A percentile compares a stretch with the other conserved stretches of the same genome.
These are phyloP conservation scores for Crematogaster levior DNA, from an alignment of 2,888 invertebrate genomes.

Conservation along the genomic window DNA sequence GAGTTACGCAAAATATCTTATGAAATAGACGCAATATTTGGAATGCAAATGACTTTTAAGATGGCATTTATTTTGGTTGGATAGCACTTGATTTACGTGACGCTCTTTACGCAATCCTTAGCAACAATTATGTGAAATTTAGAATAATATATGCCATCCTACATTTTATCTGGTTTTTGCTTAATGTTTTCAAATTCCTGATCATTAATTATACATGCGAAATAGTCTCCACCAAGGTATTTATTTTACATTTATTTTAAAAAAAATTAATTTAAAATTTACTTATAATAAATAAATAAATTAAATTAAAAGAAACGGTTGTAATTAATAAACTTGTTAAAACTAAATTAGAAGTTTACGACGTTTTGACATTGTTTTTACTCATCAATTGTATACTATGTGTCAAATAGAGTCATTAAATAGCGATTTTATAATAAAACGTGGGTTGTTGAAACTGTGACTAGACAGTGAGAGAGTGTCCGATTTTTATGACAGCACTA, in stretches of 20 bases:
- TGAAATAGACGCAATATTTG: conserved; percentile 1
- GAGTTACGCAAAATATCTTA: conserved; percentile 9
- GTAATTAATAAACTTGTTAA: neutral
- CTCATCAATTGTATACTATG: no score
- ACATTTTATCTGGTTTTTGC: neutral
- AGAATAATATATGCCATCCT: neutral
- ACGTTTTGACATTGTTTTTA: no score
- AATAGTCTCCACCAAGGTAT: neutral
- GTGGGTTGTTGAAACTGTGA: no score
- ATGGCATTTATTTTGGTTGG: neutral
- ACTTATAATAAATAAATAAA: neutral
- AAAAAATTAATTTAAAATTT: no score
- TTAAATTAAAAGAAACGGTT: no score
- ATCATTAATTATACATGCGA: conserved; percentile 17
- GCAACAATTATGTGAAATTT: neutral
- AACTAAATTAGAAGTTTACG: no score
- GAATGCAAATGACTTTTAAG: conserved; percentile 7
- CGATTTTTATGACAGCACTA: no score
- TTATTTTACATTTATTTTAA: neutral
- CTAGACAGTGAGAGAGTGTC: no score
- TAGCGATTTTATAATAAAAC: no score
- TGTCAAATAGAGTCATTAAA: no score
- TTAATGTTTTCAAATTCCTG: neutral
- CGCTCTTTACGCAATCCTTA: neutral
- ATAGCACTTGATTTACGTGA: neutral